Base-by-base conservation (phyloP, 2,797 vertebrate genomes). In the Erpetoichthys calabaricus region DNA sequence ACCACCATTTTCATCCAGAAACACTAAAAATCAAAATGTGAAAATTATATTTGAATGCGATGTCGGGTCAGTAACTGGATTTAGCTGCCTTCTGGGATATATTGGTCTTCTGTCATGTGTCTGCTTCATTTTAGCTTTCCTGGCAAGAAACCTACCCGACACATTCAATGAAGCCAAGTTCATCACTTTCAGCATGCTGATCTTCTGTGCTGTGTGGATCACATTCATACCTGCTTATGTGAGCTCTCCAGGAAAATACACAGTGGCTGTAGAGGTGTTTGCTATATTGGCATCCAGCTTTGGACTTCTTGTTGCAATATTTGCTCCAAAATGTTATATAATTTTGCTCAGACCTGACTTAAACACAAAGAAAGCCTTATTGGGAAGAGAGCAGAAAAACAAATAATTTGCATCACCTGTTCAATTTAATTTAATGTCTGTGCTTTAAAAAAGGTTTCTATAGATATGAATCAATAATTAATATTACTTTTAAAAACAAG, bases 181-280 rank as follows among this genome's bases (percentile, higher is more conserved):
- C 42, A 84, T 86, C 25, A 25, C 25, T 25, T 25, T 86, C 56
- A 85, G 79, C 61, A 82, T 83, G 73, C 63, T 85, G 2, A 85
- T 83, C 51, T 85, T 85, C 60, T 86, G 80, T 67, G 80, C 78
- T 2, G 82, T 86, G 6, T 84, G 81, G 82, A 69, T 84, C 55
- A 79, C 81, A 3, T 85, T 84, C 60, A 76, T 83, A 44, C 80
- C 81, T 7, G 79, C 78, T 45, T 85, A 85, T 55, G 62, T 81
- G 42, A 83, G 84, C 63, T 75, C 83, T 44, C 67, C 72, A 55
- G 82, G 82, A 42, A 84, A 83, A 63, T 84, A 81, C 50, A 77
- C 73, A 5, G 77, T 82, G 10, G 76, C 83, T 47, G 77, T 83
- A 1, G 77, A 85, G 59, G 69, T 80, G 47, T 86, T 86, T 72